These are phyloP conservation scores for Papilio demoleus DNA, from an alignment of 2,888 invertebrate genomes.

Conservation along the genomic window DNA sequence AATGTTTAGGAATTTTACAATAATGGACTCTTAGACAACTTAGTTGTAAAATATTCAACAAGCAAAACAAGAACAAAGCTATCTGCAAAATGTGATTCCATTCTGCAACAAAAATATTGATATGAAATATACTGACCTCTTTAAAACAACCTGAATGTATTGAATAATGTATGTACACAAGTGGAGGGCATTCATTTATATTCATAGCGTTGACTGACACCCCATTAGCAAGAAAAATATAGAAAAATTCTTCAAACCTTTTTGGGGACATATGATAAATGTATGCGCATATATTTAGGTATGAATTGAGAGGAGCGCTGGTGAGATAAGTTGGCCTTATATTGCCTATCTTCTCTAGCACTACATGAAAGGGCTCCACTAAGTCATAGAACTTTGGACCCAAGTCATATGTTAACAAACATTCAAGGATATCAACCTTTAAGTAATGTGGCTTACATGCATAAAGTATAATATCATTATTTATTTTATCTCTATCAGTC, in stretches of 20 bases:
- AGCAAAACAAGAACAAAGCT: not conserved
- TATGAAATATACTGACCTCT: slow-evolving; percentile 61
- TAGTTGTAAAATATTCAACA: not conserved
- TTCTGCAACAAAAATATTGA: not conserved
- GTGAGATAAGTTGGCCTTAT: slow-evolving; percentile 58
- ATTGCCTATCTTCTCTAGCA: slow-evolving; percentile 59
- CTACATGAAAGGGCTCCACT: slow-evolving; percentile 60
- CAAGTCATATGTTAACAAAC: slow-evolving; percentile 66
- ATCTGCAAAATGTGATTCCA: too few relatives aligned
- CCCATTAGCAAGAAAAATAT: slow-evolving; percentile 71
- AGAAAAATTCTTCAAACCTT: slow-evolving; percentile 69
- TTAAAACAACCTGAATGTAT: slow-evolving; percentile 63
- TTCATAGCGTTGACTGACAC: slow-evolving; percentile 68
- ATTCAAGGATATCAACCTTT: slow-evolving; percentile 69
- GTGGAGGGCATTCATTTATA: slow-evolving; percentile 72
- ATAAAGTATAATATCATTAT: slow-evolving; percentile 63
- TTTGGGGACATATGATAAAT: slow-evolving; percentile 66
- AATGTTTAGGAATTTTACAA: too few relatives aligned
- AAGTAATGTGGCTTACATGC: slow-evolving; percentile 77
- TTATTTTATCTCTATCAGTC: slow-evolving; percentile 61
- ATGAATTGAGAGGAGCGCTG: slow-evolving; percentile 71
- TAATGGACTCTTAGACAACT: not conserved
- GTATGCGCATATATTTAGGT: slow-evolving; percentile 73
- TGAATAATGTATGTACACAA: slow-evolving; percentile 72
- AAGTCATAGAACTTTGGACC: slow-evolving; percentile 73